Evolutionary conservation across 2,797 vertebrate genomes (phyloP), one percentile per base, ranked within the genome.

Genomic region (Typhlichthys subterraneus): DNA sequence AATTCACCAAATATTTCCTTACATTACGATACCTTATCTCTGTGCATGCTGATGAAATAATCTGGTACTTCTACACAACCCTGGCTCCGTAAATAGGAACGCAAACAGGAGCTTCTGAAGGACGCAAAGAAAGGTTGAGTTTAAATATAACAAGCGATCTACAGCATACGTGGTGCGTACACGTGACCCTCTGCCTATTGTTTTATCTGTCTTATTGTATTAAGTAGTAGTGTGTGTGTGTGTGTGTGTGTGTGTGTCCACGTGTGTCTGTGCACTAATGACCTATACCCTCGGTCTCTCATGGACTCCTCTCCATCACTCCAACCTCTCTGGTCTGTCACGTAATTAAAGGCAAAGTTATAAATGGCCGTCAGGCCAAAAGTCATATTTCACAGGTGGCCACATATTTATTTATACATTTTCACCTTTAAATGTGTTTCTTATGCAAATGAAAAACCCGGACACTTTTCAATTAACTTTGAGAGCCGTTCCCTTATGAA

Each of bases 341-440:
- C 87, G 70, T 92, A 92, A 93, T 92, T 93, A 92, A 90, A 90
- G 86, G 79, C 87, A 90, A 85, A 86, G 86, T 92, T 93, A 91
- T 89, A 90, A 91, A 93, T 85, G 87, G 90, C 91, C 90, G 88
- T 77, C 79, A 88, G 88, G 87, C 87, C 88, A 88, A 85, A 87
- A 90, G 86, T 85, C 78, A 91, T 93, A 91, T 92, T 92, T 93
- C 89, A 93, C 83, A 88, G 83, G 86, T 87, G 85, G 85, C 81
- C 62, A 49, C 81, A 84, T 91, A 90, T 90, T 91, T 92, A 90
- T 89, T 90, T 91, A 91, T 88, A 86, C 91, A 91, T 90, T 91
- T 88, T 90, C 89, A 91, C 76, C 79, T 91, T 90, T 91, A 89
- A 92, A 93, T 91, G 85, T 83, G 87, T 91, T 91, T 90, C 87